Conservation (phyloP, 2,113 vertebrate genomes). For the Melanostigma gelatinosum region DNA sequence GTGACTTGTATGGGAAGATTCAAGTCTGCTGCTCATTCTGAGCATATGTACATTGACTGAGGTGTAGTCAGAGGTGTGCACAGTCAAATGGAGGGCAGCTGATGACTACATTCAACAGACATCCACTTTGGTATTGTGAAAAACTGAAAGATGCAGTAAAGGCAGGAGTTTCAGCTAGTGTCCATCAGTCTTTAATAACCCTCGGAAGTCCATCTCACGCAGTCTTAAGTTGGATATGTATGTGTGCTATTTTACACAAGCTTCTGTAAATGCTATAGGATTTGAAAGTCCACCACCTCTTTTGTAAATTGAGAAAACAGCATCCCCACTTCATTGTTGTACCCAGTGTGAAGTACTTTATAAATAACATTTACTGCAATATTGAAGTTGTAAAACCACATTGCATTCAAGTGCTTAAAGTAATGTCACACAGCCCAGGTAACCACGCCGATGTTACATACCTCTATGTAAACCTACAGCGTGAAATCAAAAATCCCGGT, state of each 20-base stretch:
- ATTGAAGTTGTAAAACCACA: not conserved
- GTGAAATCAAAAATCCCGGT: not conserved
- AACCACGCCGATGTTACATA: not conserved
- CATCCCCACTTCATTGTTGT: not conserved
- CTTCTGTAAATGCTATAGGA: not conserved
- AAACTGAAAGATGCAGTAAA: not conserved
- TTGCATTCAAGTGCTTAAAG: not conserved
- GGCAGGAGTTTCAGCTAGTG: not conserved
- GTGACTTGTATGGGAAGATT: not conserved
- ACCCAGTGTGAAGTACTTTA: not conserved
- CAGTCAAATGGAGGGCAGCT: not conserved
- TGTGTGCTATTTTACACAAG: not conserved
- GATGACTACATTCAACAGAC: not conserved
- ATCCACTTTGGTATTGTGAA: not conserved
- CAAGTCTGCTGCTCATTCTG: not conserved
- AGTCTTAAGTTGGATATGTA: not conserved
- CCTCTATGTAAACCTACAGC: not conserved
- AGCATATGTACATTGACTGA: not conserved
- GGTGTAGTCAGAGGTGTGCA: not conserved
- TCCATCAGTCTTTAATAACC: not conserved
- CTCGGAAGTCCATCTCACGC: not conserved
- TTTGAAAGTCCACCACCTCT: not conserved
- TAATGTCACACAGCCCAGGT: not conserved
- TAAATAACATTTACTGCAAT: slow-evolving; percentile 2
- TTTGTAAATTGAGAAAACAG: not conserved